These are phyloP conservation scores for Halictus rubicundus DNA, from an alignment of 1,140 invertebrate genomes.

Conservation along the genomic window DNA sequence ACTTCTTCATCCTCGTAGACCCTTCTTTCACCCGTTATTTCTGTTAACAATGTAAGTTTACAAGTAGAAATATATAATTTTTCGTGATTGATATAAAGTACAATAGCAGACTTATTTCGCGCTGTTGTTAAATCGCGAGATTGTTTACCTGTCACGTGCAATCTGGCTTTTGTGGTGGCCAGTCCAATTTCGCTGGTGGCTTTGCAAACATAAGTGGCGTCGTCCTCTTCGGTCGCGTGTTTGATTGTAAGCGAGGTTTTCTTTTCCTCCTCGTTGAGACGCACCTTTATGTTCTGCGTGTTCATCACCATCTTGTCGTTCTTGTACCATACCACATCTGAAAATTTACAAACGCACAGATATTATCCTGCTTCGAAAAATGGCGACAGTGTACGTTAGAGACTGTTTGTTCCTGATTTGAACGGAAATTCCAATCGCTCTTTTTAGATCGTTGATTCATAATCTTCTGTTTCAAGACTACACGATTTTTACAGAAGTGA, in stretches of 20 bases:
- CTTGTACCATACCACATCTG: slow-evolving; percentile 94
- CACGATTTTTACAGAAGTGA: too few relatives aligned
- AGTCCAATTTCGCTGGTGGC: slow-evolving; percentile 90
- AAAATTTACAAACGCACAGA: slow-evolving; percentile 32
- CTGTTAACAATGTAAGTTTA: slow-evolving; percentile 31
- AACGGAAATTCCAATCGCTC: too few relatives aligned
- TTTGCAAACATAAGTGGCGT: slow-evolving; percentile 93
- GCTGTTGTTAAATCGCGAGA: not conserved
- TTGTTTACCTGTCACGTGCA: slow-evolving; percentile 84
- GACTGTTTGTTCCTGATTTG: too few relatives aligned
- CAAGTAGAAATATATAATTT: too few relatives aligned
- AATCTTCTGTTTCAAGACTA: too few relatives aligned
- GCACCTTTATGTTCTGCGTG: slow-evolving; percentile 86
- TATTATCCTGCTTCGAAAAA: not conserved
- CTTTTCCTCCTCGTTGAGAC: slow-evolving; percentile 85
- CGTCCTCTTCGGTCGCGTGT: slow-evolving; percentile 85
- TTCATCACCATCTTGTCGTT: slow-evolving; percentile 90
- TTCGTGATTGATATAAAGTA: too few relatives aligned
- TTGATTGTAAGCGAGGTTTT: slow-evolving; percentile 87
- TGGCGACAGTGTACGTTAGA: not conserved
- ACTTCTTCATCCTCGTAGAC: slow-evolving; percentile 45
- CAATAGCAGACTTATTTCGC: not conserved
- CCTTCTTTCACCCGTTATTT: slow-evolving; percentile 45
- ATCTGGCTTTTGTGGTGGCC: slow-evolving; percentile 89
- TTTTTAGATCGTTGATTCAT: too few relatives aligned